Conservation (phyloP, 2,888 invertebrate species). For the Leucoma salicis region DNA sequence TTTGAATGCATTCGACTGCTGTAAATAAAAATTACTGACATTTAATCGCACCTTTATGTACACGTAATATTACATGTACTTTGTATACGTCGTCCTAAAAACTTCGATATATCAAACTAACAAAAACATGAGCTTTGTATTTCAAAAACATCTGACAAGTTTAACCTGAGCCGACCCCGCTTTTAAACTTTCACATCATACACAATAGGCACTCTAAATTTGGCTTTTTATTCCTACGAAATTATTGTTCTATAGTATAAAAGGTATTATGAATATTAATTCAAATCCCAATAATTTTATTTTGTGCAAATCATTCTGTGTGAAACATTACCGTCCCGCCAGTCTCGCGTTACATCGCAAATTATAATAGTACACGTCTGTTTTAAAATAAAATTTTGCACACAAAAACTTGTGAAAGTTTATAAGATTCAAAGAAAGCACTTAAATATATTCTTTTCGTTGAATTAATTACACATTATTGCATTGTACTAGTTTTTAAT, state of each 20-base stretch:
- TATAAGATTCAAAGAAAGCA: conserved; percentile 17
- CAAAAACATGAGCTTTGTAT: conserved; percentile 43
- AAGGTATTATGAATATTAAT: conserved; percentile 45
- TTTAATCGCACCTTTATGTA: too few species aligned
- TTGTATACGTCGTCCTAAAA: conserved; percentile 23
- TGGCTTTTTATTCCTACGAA: conserved; percentile 37
- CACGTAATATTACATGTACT: too few species aligned
- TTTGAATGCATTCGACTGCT: too few species aligned
- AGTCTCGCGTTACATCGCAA: conserved; percentile 23
- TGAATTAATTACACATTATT: conserved; percentile 31
- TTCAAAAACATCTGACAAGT: conserved; percentile 45
- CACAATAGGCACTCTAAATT: conserved; percentile 51
- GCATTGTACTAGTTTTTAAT: conserved; percentile 34
- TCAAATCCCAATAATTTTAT: conserved; percentile 47
- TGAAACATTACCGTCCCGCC: conserved; percentile 22
- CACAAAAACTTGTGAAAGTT: conserved; percentile 29
- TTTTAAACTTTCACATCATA: conserved; percentile 53
- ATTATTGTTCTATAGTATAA: conserved; percentile 10
- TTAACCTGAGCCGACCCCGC: conserved; percentile 53
- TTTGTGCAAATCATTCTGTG: conserved; percentile 19
- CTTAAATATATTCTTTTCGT: conserved; percentile 24
- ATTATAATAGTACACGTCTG: conserved; percentile 13
- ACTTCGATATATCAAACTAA: conserved; percentile 47
- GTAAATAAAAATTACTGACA: too few species aligned
- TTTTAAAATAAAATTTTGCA: conserved; percentile 17